phyloP scores from a whole-genome alignment of 2,113 vertebrate genomes.

The Ascaphus truei region DNA sequence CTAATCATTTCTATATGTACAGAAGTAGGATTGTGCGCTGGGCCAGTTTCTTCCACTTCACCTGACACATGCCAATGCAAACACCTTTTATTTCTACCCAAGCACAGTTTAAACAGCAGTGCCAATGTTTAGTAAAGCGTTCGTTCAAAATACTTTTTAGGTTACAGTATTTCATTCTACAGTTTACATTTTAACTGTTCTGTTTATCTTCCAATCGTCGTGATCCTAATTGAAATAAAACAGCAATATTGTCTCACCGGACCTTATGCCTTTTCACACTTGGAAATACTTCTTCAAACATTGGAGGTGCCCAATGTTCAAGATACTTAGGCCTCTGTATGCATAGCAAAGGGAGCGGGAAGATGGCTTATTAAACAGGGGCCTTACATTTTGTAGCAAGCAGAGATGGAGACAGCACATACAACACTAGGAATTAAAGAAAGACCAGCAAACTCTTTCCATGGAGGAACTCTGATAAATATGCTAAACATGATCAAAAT shows the following conservation, averaged over 20 bases:
- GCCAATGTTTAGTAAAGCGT: conserved; percentile 34
- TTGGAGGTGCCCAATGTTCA: neutral
- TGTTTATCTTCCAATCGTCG: conserved; percentile 4
- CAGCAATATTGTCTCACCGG: neutral
- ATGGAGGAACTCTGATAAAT: no score
- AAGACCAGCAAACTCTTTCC: no score
- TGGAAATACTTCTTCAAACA: neutral
- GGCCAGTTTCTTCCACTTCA: conserved; percentile 35
- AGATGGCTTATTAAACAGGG: no score
- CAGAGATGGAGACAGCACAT: no score
- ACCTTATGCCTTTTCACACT: neutral
- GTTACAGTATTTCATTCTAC: conserved; percentile 32
- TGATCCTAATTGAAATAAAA: neutral
- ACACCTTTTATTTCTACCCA: conserved; percentile 40
- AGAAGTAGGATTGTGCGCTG: conserved; percentile 38
- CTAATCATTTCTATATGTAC: conserved; percentile 40
- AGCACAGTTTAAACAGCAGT: conserved; percentile 38
- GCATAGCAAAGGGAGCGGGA: no score
- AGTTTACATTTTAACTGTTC: conserved; percentile 24
- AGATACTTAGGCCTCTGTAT: neutral
- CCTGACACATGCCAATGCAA: conserved; percentile 41
- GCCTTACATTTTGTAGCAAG: no score
- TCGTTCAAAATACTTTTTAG: conserved; percentile 13
- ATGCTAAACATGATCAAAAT: no score
- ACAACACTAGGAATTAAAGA: no score